These are phyloP conservation scores for Puma concolor DNA, from an alignment of 2,113 vertebrate genomes.

Conservation along the genomic window DNA sequence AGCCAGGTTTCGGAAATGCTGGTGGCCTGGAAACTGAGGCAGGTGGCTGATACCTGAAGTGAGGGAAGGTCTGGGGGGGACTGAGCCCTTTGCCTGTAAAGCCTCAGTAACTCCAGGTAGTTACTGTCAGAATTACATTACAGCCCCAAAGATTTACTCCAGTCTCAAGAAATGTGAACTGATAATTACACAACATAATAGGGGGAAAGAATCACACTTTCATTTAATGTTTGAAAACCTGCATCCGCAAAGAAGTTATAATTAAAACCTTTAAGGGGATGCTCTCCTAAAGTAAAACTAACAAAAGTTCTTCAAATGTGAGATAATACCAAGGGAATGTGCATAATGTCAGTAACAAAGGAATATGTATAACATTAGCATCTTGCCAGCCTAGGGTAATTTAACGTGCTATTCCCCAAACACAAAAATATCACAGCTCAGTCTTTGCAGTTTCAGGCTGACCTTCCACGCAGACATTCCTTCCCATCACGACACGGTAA, in stretches of 20 bases:
- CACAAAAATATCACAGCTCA: neutral
- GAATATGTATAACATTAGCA: neutral
- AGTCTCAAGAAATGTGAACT: neutral
- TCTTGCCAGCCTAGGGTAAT: neutral
- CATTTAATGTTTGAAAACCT: neutral
- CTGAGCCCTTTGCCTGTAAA: neutral
- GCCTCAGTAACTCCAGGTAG: neutral
- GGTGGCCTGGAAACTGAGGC: too few relatives aligned
- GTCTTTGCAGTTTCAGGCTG: neutral
- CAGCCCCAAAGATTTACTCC: neutral
- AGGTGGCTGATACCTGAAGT: neutral
- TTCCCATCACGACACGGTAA: neutral
- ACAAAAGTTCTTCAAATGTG: neutral
- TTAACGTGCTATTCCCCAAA: neutral
- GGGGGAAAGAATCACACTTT: neutral
- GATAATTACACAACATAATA: neutral
- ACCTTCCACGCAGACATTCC: neutral
- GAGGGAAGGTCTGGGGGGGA: neutral
- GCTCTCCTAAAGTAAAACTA: conserved; percentile 19
- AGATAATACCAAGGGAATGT: neutral
- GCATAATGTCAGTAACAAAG: neutral
- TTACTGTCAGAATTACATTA: neutral
- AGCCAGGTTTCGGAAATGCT: neutral
- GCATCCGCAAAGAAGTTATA: neutral
- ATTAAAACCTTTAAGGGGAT: neutral